Evolutionary conservation across 2,113 vertebrate species (phyloP).

Genomic region (Upupa epops): DNA sequence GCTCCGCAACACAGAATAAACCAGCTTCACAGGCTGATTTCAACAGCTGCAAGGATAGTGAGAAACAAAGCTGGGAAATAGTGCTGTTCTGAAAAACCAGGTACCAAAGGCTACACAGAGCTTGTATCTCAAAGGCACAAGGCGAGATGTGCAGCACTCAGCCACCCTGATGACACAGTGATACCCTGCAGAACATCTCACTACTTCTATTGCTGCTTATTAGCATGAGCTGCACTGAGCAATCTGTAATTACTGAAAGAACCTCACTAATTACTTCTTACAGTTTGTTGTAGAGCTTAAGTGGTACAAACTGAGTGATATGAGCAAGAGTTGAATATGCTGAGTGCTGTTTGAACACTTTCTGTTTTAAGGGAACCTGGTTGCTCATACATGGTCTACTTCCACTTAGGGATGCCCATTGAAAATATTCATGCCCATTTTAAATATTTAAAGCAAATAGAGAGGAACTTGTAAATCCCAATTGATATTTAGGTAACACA

Average conservation of each 20-base stretch:
- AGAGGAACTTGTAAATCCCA: background rate
- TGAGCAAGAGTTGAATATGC: background rate
- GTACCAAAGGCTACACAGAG: background rate
- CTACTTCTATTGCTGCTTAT: background rate
- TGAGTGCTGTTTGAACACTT: background rate
- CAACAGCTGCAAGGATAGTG: background rate
- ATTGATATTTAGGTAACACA: background rate
- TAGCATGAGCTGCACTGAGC: background rate
- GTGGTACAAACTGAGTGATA: background rate
- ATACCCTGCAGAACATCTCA: background rate
- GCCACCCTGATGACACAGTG: accelerated
- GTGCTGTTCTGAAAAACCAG: background rate
- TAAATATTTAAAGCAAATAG: background rate
- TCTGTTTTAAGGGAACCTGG: background rate
- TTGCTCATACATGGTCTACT: background rate
- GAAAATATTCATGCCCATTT: background rate
- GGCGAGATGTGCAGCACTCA: background rate
- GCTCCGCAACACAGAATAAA: background rate
- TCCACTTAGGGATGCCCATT: background rate
- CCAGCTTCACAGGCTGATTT: background rate
- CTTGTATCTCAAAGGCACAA: accelerated
- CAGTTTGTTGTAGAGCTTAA: background rate
- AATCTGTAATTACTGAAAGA: background rate
- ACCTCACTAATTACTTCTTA: background rate
- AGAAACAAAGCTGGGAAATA: background rate